Percentiles rank a stretch among this genome's conserved stretches.
Evolutionary conservation across 35 echinoderm and acorn worm species (phyloP).

Genomic region (Heliocidaris tuberculata): DNA sequence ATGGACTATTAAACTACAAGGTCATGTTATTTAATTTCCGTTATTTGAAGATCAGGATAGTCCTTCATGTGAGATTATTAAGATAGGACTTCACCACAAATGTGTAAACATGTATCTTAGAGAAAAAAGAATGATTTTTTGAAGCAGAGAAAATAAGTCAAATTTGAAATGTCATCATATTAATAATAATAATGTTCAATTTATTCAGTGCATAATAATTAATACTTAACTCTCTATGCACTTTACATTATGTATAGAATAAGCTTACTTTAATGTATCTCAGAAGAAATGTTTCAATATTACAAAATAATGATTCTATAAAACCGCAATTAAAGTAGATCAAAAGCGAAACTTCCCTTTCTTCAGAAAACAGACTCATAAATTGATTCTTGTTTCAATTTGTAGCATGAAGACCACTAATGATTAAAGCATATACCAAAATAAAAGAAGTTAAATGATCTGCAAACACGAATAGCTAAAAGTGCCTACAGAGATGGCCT

Average conservation of each 20-base stretch:
- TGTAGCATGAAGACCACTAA: no score
- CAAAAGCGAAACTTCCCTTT: background rate
- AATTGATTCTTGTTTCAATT: no score
- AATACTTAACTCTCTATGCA: no score
- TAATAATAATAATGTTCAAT: no score
- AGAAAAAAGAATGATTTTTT: background rate
- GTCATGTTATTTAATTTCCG: background rate
- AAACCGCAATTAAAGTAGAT: background rate
- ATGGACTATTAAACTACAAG: background rate
- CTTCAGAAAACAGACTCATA: no score
- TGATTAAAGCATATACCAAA: no score
- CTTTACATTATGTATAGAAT: no score
- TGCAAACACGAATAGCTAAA: no score
- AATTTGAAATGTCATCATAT: no score
- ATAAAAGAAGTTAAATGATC: no score
- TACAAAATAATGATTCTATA: background rate
- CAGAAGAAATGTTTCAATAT: background rate
- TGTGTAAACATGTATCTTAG: background rate
- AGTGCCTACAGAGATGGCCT: background rate
- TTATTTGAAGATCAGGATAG: background rate
- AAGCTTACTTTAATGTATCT: background rate
- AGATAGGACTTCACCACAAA: background rate
- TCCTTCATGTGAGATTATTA: background rate
- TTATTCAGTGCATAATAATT: no score
- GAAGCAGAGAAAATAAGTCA: background rate